Evolutionary conservation across 2,888 invertebrate species (phyloP).

Genomic region (Hymenopus coronatus): DNA sequence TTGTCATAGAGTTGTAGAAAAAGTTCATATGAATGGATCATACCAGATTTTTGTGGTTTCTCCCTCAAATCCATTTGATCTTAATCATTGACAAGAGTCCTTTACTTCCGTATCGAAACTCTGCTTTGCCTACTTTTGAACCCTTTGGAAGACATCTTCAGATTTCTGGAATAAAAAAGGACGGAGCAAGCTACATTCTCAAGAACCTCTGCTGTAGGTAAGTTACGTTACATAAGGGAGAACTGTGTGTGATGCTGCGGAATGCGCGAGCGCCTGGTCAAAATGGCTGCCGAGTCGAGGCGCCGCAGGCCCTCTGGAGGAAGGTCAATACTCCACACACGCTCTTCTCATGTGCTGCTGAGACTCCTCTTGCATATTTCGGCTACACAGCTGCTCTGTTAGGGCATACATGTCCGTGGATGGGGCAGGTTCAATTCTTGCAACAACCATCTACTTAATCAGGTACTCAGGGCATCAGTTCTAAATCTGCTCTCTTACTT

Average conservation of each 20-base stretch:
- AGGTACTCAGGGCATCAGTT: background rate
- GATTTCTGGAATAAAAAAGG: too few relatives aligned
- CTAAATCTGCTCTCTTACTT: background rate
- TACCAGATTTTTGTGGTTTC: too few relatives aligned
- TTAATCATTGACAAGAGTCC: too few relatives aligned
- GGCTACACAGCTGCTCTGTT: background rate
- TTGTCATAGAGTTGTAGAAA: too few relatives aligned
- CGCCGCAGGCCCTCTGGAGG: background rate
- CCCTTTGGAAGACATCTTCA: too few relatives aligned
- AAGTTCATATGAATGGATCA: too few relatives aligned
- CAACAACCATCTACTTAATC: background rate
- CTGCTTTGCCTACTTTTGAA: too few relatives aligned
- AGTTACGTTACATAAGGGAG: background rate
- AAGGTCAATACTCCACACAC: background rate
- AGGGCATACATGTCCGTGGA: too few relatives aligned
- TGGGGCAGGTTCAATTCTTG: background rate
- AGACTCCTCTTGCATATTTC: background rate
- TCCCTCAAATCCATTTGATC: too few relatives aligned
- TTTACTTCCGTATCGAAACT: too few relatives aligned
- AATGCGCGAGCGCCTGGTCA: background rate
- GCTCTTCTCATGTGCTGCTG: background rate
- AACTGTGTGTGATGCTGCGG: background rate
- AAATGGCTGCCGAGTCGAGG: background rate
- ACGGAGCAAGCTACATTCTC: too few relatives aligned
- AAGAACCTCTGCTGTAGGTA: background rate